Conservation (phyloP, 2,113 vertebrate species). For the Limnothrissa miodon region DNA sequence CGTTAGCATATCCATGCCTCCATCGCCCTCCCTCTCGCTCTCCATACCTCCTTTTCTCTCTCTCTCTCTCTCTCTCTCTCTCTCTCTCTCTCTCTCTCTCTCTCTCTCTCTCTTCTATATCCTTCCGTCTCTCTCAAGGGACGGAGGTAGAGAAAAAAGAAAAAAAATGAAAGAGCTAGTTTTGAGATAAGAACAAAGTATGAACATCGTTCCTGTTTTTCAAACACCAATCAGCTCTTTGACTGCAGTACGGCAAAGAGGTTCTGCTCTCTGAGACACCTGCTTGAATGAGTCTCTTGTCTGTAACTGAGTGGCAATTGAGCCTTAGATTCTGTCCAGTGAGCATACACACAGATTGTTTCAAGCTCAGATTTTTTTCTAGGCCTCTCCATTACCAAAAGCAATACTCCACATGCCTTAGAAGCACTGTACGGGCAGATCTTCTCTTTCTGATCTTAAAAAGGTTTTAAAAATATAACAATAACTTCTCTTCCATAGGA, state of each 20-base stretch:
- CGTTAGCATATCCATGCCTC: slow-evolving; percentile 47
- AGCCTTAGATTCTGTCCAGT: slow-evolving; percentile 66
- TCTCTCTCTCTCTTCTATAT: neutral
- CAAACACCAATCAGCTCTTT: slow-evolving; percentile 49
- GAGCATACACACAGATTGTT: slow-evolving; percentile 61
- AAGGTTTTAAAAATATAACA: too few relatives aligned
- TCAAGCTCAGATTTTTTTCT: too few relatives aligned
- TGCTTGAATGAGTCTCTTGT: slow-evolving; percentile 56
- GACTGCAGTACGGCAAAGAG: slow-evolving; percentile 20
- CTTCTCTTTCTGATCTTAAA: too few relatives aligned
- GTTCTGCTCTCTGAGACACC: slow-evolving; percentile 37
- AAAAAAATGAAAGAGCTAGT: neutral
- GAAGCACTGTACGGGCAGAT: too few relatives aligned
- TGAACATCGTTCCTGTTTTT: slow-evolving; percentile 36
- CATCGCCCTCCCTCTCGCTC: too few relatives aligned
- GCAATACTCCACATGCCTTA: too few relatives aligned
- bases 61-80: neutral
- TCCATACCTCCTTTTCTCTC: too few relatives aligned
- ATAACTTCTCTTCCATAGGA: neutral
- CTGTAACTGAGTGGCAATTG: slow-evolving; percentile 74
- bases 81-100: neutral
- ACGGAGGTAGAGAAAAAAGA: neutral
- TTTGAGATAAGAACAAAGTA: neutral
- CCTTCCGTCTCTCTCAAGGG: neutral
- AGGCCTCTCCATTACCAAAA: too few relatives aligned